Evolutionary conservation across 2,113 vertebrate species (phyloP).

Genomic region (Crypturellus undulatus): DNA sequence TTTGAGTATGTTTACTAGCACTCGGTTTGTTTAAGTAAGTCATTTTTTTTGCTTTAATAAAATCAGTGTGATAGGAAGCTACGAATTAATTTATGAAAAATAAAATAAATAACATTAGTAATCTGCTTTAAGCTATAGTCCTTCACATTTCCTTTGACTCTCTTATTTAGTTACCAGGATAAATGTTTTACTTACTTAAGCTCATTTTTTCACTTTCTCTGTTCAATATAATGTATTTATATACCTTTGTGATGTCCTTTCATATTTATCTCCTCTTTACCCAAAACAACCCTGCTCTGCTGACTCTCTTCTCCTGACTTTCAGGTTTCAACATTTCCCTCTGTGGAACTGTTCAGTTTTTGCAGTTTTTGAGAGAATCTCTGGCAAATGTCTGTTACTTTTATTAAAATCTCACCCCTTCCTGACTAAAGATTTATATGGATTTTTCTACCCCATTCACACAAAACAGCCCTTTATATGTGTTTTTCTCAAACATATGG

Average conservation of each 20-base stretch:
- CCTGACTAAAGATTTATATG: background rate
- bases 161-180: background rate
- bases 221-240: background rate
- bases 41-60: background rate
- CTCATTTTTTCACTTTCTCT: background rate
- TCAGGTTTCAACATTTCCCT: background rate
- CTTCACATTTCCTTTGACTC: background rate
- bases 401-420: background rate
- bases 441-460: background rate
- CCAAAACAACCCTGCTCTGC: background rate
- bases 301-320: background rate
- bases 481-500: background rate
- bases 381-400: background rate
- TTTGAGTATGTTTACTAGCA: background rate
- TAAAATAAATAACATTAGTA: background rate
- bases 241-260: background rate
- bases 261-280: background rate
- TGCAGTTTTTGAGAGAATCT: background rate
- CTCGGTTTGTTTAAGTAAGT: background rate
- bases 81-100: background rate
- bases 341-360: background rate
- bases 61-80: background rate
- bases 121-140: background rate
- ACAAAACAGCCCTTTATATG: background rate
- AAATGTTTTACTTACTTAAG: background rate